Base-by-base conservation (phyloP, 2,888 invertebrate genomes). In the Troilus luridus region DNA sequence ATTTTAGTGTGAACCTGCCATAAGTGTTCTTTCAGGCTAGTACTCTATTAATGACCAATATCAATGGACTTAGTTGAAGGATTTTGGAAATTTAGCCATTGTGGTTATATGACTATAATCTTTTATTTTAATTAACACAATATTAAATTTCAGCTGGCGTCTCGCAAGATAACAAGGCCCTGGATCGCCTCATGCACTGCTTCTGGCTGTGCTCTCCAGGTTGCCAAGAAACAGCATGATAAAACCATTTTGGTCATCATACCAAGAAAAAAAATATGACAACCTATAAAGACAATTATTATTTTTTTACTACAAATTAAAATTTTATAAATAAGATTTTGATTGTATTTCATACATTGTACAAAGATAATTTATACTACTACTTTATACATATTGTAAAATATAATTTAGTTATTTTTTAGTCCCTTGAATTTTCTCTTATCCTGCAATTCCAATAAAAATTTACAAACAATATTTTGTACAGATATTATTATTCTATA, bases 141-240 rank as follows among this genome's bases (percentile, higher is more conserved):
- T 91, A 6, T 91, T 60, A 67, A 0, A 54, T 92, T 91, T 21
- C 88, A 92, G 93, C 91, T 91, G 93, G 93, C 90, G 89, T 91
- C 77, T 92, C 92, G 85, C 92, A 92, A 77, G 91, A 92, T 24
- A 92, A 92, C 91, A 93, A 92, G 81, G 92, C 93, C 21, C 91
- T 93, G 58, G 93, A 93, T 90, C 92, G 92, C 64, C 89, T 93
- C 27, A 93, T 93, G 92, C 88, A 92, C 21, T 93, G 93, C 64
- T 93, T 93, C 88, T 93, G 93, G 93, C 88, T 92, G 41, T 93
- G 93, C 88, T 93, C 93, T 59, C 93, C 93, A 14, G 93, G 93
- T 67, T 93, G 93, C 89, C 93, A 93, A 58, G 92, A 93, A 77
- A 92, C 92, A 2, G 91, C 91, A 27, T 91, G 59, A 90, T 56